Evolutionary conservation across 1,140 invertebrate genomes (phyloP).

Genomic region (Oreohelix idahoensis): DNA sequence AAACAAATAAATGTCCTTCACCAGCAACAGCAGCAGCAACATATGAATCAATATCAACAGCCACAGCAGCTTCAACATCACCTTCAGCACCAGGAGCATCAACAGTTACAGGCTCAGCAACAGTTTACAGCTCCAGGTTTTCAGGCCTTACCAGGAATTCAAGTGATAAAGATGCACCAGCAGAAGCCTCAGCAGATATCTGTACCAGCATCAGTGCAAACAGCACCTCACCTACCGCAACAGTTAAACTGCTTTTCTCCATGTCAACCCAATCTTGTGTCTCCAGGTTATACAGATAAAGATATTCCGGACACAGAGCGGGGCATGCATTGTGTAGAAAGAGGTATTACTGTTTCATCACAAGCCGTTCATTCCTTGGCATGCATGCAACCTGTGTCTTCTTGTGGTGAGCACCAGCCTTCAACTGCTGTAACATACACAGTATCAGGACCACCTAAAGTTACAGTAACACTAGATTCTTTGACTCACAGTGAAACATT

Average conservation of each 20-base stretch:
- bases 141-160: slow-evolving; percentile 23
- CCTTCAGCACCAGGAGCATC: background rate
- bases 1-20: slow-evolving; percentile 21
- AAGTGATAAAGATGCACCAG: slow-evolving; percentile 29
- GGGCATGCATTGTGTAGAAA: background rate
- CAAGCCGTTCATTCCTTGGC: background rate
- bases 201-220: background rate
- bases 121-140: slow-evolving; percentile 20
- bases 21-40: slow-evolving; percentile 24
- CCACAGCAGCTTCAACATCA: slow-evolving; percentile 22
- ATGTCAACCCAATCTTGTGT: background rate
- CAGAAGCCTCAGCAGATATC: slow-evolving; percentile 23
- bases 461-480: slow-evolving; percentile 37
- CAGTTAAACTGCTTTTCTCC: background rate
- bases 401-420: background rate
- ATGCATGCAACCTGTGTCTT: background rate
- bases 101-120: background rate
- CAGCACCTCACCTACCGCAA: background rate
- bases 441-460: slow-evolving; percentile 29
- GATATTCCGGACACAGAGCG: background rate
- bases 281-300: background rate
- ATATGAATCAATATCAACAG: slow-evolving; percentile 1
- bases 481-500: slow-evolving; percentile 31
- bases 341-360: background rate
- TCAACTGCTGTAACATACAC: slow-evolving; percentile 24